phyloP scores from a whole-genome alignment of 2,113 vertebrate genomes.

The Leucosticte australis region DNA sequence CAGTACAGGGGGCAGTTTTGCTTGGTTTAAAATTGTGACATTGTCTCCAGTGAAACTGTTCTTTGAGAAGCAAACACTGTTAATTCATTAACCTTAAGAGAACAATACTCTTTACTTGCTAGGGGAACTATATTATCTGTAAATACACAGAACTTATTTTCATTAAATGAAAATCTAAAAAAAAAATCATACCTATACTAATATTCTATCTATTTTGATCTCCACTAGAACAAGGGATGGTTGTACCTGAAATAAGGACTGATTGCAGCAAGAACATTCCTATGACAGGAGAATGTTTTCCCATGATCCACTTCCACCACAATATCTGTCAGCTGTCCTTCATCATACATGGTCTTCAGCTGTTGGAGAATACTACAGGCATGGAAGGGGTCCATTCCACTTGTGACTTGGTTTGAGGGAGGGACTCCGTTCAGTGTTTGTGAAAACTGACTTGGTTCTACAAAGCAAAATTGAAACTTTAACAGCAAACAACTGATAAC shows the following conservation, averaged over 20 bases:
- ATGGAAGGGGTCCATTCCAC: conserved; percentile 91
- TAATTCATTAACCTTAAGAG: neutral
- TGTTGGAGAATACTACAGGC: conserved; percentile 96
- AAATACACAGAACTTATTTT: neutral
- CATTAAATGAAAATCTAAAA: neutral
- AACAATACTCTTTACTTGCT: neutral
- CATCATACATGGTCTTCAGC: conserved; percentile 96
- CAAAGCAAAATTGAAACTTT: conserved; percentile 41
- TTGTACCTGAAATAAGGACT: conserved; percentile 90
- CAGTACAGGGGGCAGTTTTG: neutral
- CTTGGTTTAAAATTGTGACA: neutral
- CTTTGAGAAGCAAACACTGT: neutral
- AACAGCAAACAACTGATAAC: neutral
- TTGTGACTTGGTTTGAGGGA: conserved; percentile 80
- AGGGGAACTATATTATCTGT: neutral
- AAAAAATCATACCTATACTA: neutral
- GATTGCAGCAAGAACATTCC: conserved; percentile 98
- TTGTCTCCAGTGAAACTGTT: neutral
- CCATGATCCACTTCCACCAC: conserved; percentile 97
- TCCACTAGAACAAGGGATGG: neutral
- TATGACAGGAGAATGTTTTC: conserved; percentile 95
- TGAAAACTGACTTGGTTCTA: conserved; percentile 94
- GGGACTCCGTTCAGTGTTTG: conserved; percentile 91
- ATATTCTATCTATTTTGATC: neutral
- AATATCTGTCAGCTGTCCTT: conserved; percentile 96